Percentiles rank a stretch among this genome's conserved stretches.
phyloP scores from a whole-genome alignment of 2,113 vertebrate genomes.

The Petrocephalus microphthalmus region DNA sequence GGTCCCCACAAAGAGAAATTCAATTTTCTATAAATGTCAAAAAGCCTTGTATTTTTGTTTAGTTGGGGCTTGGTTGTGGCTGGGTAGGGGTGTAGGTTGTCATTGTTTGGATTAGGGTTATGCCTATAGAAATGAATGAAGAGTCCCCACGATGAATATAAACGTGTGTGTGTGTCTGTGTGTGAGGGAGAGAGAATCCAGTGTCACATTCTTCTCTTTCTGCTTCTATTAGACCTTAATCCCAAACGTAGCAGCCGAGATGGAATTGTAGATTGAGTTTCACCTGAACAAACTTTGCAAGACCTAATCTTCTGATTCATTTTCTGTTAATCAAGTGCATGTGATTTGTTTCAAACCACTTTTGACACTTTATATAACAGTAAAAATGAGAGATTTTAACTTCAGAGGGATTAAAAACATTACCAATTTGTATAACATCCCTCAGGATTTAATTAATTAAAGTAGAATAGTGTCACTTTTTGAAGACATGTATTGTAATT shows the following conservation, averaged over 20 bases:
- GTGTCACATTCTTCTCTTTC: not conserved
- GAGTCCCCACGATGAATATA: too few relatives aligned
- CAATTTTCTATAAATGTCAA: too few relatives aligned
- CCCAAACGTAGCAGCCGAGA: not conserved
- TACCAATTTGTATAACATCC: not conserved
- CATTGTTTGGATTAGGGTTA: too few relatives aligned
- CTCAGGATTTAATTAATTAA: conserved; percentile 3
- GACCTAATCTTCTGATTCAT: not conserved
- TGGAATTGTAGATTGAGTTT: not conserved
- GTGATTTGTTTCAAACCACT: not conserved
- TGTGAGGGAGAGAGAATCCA: not conserved
- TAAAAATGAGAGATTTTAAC: not conserved
- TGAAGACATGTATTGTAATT: not conserved
- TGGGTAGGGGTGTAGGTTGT: too few relatives aligned
- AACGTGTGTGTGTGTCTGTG: not conserved
- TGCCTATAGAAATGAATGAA: too few relatives aligned
- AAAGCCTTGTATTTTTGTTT: too few relatives aligned
- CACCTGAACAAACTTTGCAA: not conserved
- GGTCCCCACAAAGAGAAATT: too few relatives aligned
- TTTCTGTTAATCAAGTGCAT: not conserved
- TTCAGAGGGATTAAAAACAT: conserved; percentile 2
- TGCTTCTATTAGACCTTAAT: not conserved
- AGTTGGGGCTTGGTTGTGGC: too few relatives aligned
- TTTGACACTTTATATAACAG: not conserved
- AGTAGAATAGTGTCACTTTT: not conserved